Evolutionary conservation across 1,140 invertebrate genomes (phyloP).

Genomic region (Lysiphlebus fabarum): DNA sequence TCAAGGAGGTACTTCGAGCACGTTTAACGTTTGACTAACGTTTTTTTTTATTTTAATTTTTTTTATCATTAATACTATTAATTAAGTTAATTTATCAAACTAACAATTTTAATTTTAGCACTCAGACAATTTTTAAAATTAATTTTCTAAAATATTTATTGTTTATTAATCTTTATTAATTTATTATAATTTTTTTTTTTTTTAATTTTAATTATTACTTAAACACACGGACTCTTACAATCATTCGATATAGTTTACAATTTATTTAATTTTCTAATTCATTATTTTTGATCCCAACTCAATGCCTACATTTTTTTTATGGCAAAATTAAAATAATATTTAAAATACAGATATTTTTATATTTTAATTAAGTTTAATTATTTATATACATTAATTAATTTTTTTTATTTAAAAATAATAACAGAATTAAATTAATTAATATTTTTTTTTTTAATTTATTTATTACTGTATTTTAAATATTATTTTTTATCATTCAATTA

Average conservation of each 20-base stretch:
- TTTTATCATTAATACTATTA: conserved; percentile 18
- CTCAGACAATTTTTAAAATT: conserved; percentile 3
- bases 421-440: too few species aligned
- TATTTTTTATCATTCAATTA: too few species aligned
- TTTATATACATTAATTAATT: too few species aligned
- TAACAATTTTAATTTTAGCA: conserved; percentile 3
- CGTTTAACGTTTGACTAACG: conserved; percentile 15
- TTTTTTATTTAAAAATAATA: too few species aligned
- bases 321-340: not conserved
- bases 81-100: conserved; percentile 14
- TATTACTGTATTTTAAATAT: too few species aligned
- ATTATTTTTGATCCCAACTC: not conserved
- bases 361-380: too few species aligned
- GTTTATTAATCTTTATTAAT: not conserved
- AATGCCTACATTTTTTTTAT: not conserved
- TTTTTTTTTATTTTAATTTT: too few species aligned
- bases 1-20: conserved; percentile 15
- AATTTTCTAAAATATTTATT: not conserved
- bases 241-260: not conserved
- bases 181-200: not conserved
- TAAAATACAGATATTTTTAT: too few species aligned
- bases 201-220: not conserved
- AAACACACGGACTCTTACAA: not conserved
- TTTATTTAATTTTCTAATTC: conserved; percentile 9
- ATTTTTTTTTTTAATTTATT: too few species aligned